Conservation (phyloP, 2,888 invertebrate genomes). For the Drosophila dives region DNA sequence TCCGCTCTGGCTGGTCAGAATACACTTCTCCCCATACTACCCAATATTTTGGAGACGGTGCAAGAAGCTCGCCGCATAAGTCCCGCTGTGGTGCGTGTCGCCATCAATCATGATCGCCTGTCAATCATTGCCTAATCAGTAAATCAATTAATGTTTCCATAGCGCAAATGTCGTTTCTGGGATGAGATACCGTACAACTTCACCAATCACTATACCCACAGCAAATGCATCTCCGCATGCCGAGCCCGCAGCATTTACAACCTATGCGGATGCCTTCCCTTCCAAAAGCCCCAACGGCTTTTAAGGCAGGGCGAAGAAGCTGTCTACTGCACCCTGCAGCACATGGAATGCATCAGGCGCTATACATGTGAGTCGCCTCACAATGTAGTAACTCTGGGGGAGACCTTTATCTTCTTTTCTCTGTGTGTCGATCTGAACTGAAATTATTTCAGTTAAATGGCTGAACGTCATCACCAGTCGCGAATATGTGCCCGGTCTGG, state of each 20-base stretch:
- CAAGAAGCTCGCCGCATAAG: conserved; percentile 63
- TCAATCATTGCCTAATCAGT: conserved; percentile 24
- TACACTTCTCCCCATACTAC: conserved; percentile 57
- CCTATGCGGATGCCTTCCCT: conserved; percentile 87
- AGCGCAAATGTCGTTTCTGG: conserved; percentile 87
- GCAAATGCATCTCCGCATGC: conserved; percentile 87
- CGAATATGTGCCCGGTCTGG: conserved; percentile 82
- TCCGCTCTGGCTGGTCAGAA: conserved; percentile 48
- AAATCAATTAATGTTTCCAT: conserved; percentile 29
- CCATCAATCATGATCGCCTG: not conserved
- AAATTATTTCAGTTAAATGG: conserved; percentile 84
- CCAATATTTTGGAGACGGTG: conserved; percentile 68
- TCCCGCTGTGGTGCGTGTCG: conserved; percentile 42
- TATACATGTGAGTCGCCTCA: conserved; percentile 85
- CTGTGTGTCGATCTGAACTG: not conserved
- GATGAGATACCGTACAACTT: conserved; percentile 84
- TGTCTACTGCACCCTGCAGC: conserved; percentile 79
- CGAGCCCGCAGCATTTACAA: conserved; percentile 85
- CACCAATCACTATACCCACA: conserved; percentile 86
- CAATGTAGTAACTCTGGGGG: not conserved
- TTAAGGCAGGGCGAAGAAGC: conserved; percentile 39
- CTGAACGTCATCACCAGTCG: conserved; percentile 81
- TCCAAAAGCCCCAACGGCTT: conserved; percentile 79
- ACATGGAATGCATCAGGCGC: conserved; percentile 85
- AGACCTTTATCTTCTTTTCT: not conserved